Evolutionary conservation across 2,797 vertebrate species (phyloP).

Genomic region (Rhabdophis nuchalis): DNA sequence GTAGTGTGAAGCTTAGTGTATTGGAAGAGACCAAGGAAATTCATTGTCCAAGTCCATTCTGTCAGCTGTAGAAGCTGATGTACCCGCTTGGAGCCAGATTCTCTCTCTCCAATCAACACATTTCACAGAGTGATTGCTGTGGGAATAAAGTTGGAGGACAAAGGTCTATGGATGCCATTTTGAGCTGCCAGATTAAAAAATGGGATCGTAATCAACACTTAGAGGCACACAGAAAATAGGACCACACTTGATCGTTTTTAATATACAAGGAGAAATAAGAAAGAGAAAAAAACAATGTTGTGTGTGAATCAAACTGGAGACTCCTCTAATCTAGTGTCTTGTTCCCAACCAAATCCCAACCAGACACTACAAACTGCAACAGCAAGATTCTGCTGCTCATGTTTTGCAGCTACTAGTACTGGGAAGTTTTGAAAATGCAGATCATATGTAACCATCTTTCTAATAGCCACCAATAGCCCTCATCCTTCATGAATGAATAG

Average conservation of each 20-base stretch:
- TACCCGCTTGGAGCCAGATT: background rate
- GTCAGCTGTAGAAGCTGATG: background rate
- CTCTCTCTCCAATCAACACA: background rate
- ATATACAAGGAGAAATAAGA: background rate
- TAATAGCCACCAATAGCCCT: background rate
- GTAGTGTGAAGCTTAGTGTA: background rate
- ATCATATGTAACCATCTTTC: background rate
- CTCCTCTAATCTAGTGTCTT: background rate
- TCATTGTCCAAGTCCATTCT: background rate
- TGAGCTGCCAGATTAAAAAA: background rate
- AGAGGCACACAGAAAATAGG: background rate
- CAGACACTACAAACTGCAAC: background rate
- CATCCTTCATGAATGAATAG: background rate
- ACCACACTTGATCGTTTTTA: background rate
- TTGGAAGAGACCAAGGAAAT: background rate
- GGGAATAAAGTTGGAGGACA: background rate
- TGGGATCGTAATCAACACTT: background rate
- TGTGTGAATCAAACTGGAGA: background rate
- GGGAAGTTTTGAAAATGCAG: background rate
- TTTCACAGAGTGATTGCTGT: background rate
- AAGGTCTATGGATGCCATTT: background rate
- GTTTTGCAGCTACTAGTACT: background rate
- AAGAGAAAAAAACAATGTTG: background rate
- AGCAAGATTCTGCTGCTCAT: background rate
- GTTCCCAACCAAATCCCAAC: background rate